These are phyloP conservation scores for Corydoras sp. DNA, from an alignment of 2,113 vertebrate species.

Conservation along the genomic window DNA sequence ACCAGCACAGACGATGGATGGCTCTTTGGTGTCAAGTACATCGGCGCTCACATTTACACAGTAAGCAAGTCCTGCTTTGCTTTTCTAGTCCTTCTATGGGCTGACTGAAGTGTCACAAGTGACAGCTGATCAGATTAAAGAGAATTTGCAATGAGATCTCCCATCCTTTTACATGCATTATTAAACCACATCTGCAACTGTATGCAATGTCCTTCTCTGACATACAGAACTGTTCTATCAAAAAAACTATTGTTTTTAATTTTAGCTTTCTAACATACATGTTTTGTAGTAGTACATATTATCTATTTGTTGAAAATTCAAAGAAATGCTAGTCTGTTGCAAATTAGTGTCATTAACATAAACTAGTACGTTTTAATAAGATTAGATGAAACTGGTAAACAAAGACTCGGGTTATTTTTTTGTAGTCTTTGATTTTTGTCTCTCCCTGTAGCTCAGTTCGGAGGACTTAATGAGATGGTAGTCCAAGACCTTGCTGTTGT, in stretches of 20 bases:
- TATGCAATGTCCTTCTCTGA: constrained; percentile 11
- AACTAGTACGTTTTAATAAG: too few relatives aligned
- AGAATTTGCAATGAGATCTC: constrained; percentile 37
- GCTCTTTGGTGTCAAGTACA: constrained; percentile 13
- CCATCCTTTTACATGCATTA: constrained; percentile 38
- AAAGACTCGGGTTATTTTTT: too few relatives aligned
- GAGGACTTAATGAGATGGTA: too few relatives aligned
- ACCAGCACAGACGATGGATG: constrained; percentile 10
- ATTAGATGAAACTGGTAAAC: too few relatives aligned
- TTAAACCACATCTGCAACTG: constrained; percentile 35
- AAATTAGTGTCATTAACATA: not conserved
- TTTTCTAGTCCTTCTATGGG: constrained; percentile 11
- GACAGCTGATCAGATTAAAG: constrained; percentile 42
- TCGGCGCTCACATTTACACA: constrained; percentile 25
- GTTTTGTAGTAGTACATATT: constrained; percentile 8
- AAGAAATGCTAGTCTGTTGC: not conserved
- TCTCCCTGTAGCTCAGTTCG: too few relatives aligned
- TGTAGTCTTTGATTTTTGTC: too few relatives aligned
- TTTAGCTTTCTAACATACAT: not conserved
- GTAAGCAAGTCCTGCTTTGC: constrained; percentile 9
- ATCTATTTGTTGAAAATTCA: not conserved
- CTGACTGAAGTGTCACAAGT: constrained; percentile 32
- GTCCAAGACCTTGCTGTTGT: too few relatives aligned
- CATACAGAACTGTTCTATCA: not conserved
- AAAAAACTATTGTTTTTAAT: constrained; percentile 11